Evolutionary conservation across 2,888 invertebrate species (phyloP).

Genomic region (Ornithoptera alexandrae): DNA sequence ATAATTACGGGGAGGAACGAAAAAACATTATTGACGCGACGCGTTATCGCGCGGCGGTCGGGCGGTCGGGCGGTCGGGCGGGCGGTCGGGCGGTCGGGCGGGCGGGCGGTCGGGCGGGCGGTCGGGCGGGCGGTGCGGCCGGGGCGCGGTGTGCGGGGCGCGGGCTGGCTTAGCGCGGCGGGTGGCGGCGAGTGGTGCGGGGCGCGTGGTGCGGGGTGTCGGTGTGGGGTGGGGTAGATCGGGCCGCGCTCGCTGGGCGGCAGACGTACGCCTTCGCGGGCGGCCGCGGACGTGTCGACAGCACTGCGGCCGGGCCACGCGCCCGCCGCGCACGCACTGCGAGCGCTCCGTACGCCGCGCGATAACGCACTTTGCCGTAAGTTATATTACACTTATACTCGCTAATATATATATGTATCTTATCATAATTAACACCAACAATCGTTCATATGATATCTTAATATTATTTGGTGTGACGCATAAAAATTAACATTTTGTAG

Average conservation of each 20-base stretch:
- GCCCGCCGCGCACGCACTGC: constrained; percentile 70
- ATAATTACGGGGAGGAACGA: constrained; percentile 27
- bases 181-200: constrained; percentile 34
- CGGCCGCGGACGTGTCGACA: constrained; percentile 61
- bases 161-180: constrained; percentile 31
- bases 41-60: constrained; percentile 35
- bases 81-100: constrained; percentile 22
- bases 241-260: constrained; percentile 14
- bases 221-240: no score
- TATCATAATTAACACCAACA: neutral
- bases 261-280: constrained; percentile 74
- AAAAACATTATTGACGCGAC: constrained; percentile 33
- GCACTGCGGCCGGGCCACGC: constrained; percentile 75
- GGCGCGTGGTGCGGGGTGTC: constrained; percentile 33
- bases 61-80: constrained; percentile 36
- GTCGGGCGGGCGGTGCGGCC: constrained; percentile 31
- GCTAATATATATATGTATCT: neutral
- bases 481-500: neutral
- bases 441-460: no score
- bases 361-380: constrained; percentile 15
- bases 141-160: no score
- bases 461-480: neutral
- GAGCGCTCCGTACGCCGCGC: constrained; percentile 51
- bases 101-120: constrained; percentile 35
- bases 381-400: neutral